These are phyloP conservation scores for Bombyx mori DNA, from an alignment of 1,140 invertebrate genomes.

Conservation along the genomic window DNA sequence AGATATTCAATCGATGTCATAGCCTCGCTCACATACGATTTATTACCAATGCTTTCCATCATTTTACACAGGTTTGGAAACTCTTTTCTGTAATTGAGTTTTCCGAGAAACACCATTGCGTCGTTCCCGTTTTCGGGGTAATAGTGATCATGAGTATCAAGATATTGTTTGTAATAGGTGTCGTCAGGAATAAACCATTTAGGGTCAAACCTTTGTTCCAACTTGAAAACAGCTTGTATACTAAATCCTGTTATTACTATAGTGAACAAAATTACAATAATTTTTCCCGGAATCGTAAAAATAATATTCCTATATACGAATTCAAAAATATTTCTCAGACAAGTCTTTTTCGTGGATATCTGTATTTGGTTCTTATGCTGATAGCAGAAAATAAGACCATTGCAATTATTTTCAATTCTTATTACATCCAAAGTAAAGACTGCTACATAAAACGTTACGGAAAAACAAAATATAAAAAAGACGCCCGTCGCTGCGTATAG, in stretches of 20 bases:
- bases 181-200: slow-evolving; percentile 82
- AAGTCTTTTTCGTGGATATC: slow-evolving; percentile 46
- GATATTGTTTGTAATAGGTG: slow-evolving; percentile 78
- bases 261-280: slow-evolving; percentile 74
- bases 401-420: slow-evolving; percentile 75
- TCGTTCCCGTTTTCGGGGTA: slow-evolving; percentile 78
- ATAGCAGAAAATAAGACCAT: slow-evolving; percentile 79
- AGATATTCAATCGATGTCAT: slow-evolving; percentile 77
- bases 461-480: slow-evolving; percentile 80
- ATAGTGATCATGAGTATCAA: slow-evolving; percentile 67
- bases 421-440: slow-evolving; percentile 79
- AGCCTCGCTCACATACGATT: slow-evolving; percentile 71
- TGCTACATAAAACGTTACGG: slow-evolving; percentile 85
- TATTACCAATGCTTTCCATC: slow-evolving; percentile 69
- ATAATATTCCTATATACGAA: slow-evolving; percentile 74
- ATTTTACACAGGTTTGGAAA: slow-evolving; percentile 74
- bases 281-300: slow-evolving; percentile 75
- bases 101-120: slow-evolving; percentile 78
- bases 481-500: slow-evolving; percentile 81
- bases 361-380: slow-evolving; percentile 72
- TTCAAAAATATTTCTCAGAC: slow-evolving; percentile 69
- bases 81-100: slow-evolving; percentile 77
- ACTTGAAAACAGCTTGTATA: slow-evolving; percentile 72
- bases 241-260: slow-evolving; percentile 73
- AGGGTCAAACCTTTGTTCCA: slow-evolving; percentile 85